Evolutionary conservation across 2,797 vertebrate species (phyloP).

Genomic region (Harpagifer antarcticus): DNA sequence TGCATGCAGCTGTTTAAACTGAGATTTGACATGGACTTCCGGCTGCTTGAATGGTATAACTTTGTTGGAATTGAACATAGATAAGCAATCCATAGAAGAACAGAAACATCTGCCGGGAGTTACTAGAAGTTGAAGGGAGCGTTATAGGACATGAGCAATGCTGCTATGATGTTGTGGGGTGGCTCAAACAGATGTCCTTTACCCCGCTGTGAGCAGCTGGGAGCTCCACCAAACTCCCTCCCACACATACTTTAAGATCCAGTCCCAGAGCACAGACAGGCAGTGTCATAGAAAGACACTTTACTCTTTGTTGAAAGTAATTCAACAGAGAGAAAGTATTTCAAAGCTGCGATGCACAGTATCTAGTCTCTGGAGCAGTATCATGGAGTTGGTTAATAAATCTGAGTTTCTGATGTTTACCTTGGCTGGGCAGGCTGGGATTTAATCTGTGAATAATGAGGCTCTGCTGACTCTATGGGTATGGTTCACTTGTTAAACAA

Average conservation of each 20-base stretch:
- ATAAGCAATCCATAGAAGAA: background rate
- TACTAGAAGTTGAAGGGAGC: constrained; percentile 30
- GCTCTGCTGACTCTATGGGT: constrained; percentile 28
- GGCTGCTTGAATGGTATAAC: background rate
- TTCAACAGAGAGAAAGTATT: background rate
- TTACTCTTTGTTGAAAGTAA: background rate
- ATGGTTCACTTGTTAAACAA: constrained; percentile 13
- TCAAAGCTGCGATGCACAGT: background rate
- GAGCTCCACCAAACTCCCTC: constrained; percentile 36
- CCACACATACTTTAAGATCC: constrained; percentile 44
- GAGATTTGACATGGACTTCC: constrained; percentile 19
- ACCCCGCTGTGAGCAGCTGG: constrained; percentile 62
- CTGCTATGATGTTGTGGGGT: constrained; percentile 48
- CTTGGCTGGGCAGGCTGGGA: constrained; percentile 31
- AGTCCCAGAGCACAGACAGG: constrained; percentile 9
- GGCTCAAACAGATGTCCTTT: constrained; percentile 64
- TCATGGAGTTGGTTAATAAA: background rate
- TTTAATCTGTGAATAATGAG: constrained; percentile 8
- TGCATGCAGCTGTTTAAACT: constrained; percentile 58
- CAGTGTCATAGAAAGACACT: background rate
- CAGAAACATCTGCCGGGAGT: constrained; percentile 36
- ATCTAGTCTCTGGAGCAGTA: constrained; percentile 1
- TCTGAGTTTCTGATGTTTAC: constrained; percentile 7
- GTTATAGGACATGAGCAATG: constrained; percentile 18
- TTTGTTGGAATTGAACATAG: background rate